Percentiles rank a stretch among this genome's conserved stretches.
These are phyloP conservation scores for Netelia melanura DNA, from an alignment of 2,888 invertebrate species.

Conservation along the genomic window DNA sequence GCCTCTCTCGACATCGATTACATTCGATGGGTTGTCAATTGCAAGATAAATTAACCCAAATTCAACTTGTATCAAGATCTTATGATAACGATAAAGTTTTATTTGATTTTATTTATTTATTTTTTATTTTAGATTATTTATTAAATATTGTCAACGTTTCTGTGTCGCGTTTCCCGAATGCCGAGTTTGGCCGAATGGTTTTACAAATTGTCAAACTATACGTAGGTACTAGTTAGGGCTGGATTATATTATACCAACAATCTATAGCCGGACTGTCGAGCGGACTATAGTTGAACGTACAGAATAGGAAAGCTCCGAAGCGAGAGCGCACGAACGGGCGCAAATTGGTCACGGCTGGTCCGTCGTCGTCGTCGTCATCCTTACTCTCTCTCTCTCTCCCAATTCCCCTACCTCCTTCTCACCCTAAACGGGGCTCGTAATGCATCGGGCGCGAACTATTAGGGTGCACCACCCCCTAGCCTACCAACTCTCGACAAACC, in stretches of 20 bases:
- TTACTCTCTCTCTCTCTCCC: constrained; percentile 61
- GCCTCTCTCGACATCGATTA: too few relatives aligned
- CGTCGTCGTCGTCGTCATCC: constrained; percentile 71
- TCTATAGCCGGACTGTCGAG: constrained; percentile 23
- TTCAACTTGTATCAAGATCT: too few relatives aligned
- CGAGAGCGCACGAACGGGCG: constrained; percentile 79
- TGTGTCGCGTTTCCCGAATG: not conserved
- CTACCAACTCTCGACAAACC: constrained; percentile 62
- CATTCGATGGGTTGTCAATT: too few relatives aligned
- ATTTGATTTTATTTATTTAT: too few relatives aligned
- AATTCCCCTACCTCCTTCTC: constrained; percentile 63
- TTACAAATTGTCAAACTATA: too few relatives aligned
- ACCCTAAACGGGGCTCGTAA: constrained; percentile 72
- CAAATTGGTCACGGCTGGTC: constrained; percentile 84
- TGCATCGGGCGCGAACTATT: constrained; percentile 82
- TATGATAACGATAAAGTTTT: too few relatives aligned
- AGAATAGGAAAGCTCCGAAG: constrained; percentile 68
- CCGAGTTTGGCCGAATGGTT: too few relatives aligned
- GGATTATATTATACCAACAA: constrained; percentile 14
- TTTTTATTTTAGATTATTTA: too few relatives aligned
- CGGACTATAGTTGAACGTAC: constrained; percentile 55
- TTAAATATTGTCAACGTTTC: too few relatives aligned
- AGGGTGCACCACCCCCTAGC: constrained; percentile 68
- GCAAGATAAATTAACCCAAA: too few relatives aligned
- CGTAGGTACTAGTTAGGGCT: too few relatives aligned